Base-by-base conservation (phyloP, 2,113 vertebrate species). In the Entelurus aequoreus region DNA sequence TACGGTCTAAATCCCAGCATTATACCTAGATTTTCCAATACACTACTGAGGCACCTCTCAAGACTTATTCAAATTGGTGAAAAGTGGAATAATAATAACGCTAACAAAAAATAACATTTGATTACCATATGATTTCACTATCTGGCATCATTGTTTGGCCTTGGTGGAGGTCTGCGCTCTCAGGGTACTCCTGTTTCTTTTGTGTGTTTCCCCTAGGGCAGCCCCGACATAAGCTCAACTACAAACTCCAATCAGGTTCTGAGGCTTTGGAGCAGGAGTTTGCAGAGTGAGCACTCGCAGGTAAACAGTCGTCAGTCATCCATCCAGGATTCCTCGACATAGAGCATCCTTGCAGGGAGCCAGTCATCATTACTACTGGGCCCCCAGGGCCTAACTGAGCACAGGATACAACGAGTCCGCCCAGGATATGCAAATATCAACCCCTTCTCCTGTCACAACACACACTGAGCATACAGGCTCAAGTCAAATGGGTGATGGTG, bases 401-500 rank as follows among this genome's bases (percentile, higher is more conserved):
- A 42, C 62, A 63, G 67, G 71, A 74, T 69, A 66, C 77, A 62
- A 67, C 65, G 69, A 78, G 63, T 63, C 48, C 63, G 44, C 78
- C 79, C 84, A 88, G 88, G 86, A 88, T 88, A 86, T 88, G 87
- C 88, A 90, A 90, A 90, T 84, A 74, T 10, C 6, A 53, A 37
- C 46, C 48, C 42, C 36, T 48, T 13, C 44, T 13, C 35, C 65
- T 10, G 1, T 56, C 55, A 16, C 67, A 76, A 78, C 44, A 63
- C 60, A 58, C 64, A 52, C 47, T 35, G 10, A 57, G 65, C 37
- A 56, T 8, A 62, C 13, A 37, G 40, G 55, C 16, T 48, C 53
- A 77, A 38, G 48, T 53, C 5, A 65, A 68, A 54, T 35, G 58
- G 58, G 4, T 59, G 47, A 38, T 16, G 54, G 37, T 38, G 1